Evolutionary conservation across 2,113 vertebrate species (phyloP).

Genomic region (Camarhynchus parvulus): DNA sequence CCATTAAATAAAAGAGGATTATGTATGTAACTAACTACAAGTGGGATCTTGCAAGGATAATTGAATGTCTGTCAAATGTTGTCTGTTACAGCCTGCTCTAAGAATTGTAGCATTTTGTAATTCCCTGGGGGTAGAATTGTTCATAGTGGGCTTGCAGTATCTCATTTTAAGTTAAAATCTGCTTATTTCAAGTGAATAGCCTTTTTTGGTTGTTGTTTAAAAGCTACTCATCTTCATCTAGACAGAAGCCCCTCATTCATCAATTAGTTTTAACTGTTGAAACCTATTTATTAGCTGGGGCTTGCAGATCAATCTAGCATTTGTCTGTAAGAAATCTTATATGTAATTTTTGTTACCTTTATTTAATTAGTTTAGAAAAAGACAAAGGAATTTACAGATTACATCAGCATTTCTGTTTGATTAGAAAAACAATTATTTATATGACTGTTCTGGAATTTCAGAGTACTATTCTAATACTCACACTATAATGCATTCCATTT

Average conservation of each 20-base stretch:
- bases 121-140: background rate
- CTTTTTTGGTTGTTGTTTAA: background rate
- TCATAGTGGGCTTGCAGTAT: background rate
- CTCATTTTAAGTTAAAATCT: background rate
- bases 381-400: background rate
- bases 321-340: background rate
- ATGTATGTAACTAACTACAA: slow-evolving; percentile 8
- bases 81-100: slow-evolving; percentile 18
- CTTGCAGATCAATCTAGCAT: background rate
- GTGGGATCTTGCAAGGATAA: slow-evolving; percentile 46
- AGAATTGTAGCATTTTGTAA: background rate
- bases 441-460: background rate
- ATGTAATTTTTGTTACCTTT: background rate
- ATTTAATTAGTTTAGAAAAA: background rate
- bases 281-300: background rate
- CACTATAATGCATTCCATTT: background rate
- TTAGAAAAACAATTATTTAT: background rate
- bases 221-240: background rate
- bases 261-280: background rate
- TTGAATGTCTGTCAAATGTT: slow-evolving; percentile 61
- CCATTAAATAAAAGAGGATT: slow-evolving; percentile 55
- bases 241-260: background rate
- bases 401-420: background rate
- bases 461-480: background rate
- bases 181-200: background rate